Percentiles rank a stretch among this genome's conserved stretches.
phyloP scores from a whole-genome alignment of 1,140 invertebrate species.

The Papilio dardanus region DNA sequence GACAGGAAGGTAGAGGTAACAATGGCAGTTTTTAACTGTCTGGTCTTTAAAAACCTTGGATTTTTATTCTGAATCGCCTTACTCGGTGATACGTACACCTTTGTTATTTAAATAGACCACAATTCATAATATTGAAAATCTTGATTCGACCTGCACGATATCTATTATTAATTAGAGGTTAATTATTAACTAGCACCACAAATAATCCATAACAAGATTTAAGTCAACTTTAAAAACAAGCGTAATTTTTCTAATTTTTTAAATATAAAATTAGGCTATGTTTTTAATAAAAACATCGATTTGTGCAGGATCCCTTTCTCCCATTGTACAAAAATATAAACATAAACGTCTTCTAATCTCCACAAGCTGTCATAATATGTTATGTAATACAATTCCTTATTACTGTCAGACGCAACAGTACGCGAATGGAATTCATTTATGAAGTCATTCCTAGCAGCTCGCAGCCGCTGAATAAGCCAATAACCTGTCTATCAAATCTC shows the following conservation, averaged over 20 bases:
- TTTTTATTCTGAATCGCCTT: constrained; percentile 30
- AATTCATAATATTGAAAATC: constrained; percentile 23
- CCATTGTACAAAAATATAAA: not conserved
- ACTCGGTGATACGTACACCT: constrained; percentile 23
- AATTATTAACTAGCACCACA: no score
- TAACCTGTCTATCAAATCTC: constrained; percentile 21
- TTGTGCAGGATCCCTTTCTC: no score
- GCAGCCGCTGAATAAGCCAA: constrained; percentile 20
- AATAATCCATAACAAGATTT: no score
- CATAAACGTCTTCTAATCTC: not conserved
- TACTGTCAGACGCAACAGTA: constrained; percentile 22
- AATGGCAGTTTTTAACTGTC: constrained; percentile 5
- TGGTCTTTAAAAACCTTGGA: constrained; percentile 33
- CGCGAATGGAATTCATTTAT: constrained; percentile 23
- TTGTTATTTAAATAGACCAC: constrained; percentile 34
- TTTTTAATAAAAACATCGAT: no score
- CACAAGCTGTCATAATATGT: not conserved
- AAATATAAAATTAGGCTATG: no score
- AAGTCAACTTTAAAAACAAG: no score
- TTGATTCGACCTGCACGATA: not conserved
- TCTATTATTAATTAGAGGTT: not conserved
- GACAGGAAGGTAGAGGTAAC: not conserved
- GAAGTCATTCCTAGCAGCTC: constrained; percentile 15
- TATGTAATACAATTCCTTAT: constrained; percentile 2
- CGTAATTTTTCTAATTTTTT: no score